Conservation (phyloP, 2,113 vertebrate genomes). For the Podilymbus podiceps region DNA sequence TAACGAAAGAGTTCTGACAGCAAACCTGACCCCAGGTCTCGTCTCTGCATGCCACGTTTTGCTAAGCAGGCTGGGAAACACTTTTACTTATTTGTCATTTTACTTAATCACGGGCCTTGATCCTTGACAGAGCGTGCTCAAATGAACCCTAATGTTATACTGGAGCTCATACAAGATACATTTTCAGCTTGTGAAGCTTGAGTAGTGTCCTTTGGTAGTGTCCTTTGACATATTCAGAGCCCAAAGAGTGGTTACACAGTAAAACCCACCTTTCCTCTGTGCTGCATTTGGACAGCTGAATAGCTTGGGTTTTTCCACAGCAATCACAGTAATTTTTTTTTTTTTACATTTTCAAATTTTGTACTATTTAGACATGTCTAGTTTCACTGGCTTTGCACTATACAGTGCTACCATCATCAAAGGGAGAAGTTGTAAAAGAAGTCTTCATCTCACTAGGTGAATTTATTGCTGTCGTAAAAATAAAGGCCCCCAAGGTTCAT, state of each 20-base stretch:
- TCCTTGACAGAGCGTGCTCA: background rate
- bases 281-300: background rate
- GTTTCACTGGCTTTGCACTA: conserved; percentile 22
- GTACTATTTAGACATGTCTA: background rate
- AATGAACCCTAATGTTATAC: background rate
- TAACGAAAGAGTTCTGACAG: background rate
- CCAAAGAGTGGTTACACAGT: background rate
- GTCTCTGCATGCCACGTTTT: background rate
- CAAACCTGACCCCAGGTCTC: background rate
- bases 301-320: background rate
- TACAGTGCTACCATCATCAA: conserved; percentile 35
- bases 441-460: conserved; percentile 55
- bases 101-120: background rate
- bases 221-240: background rate
- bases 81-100: conserved; percentile 4
- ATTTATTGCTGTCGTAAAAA: conserved; percentile 75
- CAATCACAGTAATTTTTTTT: background rate
- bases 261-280: background rate
- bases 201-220: background rate
- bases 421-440: conserved; percentile 57
- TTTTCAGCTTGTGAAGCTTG: background rate
- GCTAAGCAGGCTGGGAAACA: background rate
- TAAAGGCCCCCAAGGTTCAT: conserved; percentile 58
- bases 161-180: background rate
- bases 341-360: background rate